These are phyloP conservation scores for Thysanoteuthis rhombus DNA, from an alignment of 2,888 invertebrate species.

Conservation along the genomic window DNA sequence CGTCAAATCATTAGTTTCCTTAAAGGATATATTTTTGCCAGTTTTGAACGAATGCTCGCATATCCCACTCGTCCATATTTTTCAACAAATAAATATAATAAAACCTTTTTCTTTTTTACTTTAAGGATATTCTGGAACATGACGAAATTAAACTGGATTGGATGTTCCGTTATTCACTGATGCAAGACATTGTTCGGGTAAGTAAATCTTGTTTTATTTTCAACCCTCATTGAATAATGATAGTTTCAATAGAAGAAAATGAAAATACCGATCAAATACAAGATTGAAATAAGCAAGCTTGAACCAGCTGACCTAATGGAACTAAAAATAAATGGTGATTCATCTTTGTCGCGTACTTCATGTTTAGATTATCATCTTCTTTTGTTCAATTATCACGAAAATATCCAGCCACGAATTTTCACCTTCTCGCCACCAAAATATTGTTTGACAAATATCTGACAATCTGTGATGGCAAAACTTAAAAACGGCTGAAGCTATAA, in stretches of 20 bases:
- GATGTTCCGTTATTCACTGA: slow-evolving; percentile 92
- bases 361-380: not conserved
- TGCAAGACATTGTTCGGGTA: slow-evolving; percentile 91
- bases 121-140: slow-evolving; percentile 78
- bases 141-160: slow-evolving; percentile 90
- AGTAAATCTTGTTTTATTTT: slow-evolving; percentile 49
- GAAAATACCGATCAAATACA: not conserved
- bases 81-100: not conserved
- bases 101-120: slow-evolving; percentile 39
- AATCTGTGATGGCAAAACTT: too few relatives aligned
- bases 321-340: not conserved
- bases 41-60: too few relatives aligned
- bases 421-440: too few relatives aligned
- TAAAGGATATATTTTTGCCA: too few relatives aligned
- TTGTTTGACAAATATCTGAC: too few relatives aligned
- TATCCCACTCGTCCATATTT: not conserved
- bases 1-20: too few relatives aligned
- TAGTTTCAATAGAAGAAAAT: not conserved
- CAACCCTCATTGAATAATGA: too few relatives aligned
- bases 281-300: not conserved
- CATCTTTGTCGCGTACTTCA: not conserved
- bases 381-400: not conserved
- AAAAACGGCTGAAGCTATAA: too few relatives aligned
- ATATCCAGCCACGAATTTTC: not conserved
- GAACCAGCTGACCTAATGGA: not conserved